Conservation (phyloP, 2,888 invertebrate species). For the Polymixis flavicincta region DNA sequence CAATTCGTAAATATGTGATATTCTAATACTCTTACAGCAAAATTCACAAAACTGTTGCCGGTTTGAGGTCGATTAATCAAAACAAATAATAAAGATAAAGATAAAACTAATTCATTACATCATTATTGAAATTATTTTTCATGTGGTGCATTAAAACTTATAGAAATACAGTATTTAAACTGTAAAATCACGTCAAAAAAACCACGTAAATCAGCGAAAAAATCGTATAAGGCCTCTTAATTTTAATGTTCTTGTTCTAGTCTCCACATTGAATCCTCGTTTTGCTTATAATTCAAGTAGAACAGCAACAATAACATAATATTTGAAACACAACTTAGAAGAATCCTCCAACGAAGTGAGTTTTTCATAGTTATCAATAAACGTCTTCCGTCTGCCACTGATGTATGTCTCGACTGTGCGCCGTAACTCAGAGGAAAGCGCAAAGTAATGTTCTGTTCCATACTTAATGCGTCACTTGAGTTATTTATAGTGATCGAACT, state of each 20-base stretch:
- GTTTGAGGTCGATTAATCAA: too few species aligned
- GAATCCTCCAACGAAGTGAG: not conserved
- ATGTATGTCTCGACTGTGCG: not conserved
- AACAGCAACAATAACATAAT: not conserved
- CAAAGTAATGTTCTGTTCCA: not conserved
- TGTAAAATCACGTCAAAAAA: too few species aligned
- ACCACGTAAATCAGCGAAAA: too few species aligned
- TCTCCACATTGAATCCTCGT: not conserved
- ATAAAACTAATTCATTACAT: too few species aligned
- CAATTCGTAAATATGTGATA: too few species aligned
- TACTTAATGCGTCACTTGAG: conserved; percentile 1
- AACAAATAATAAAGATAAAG: too few species aligned
- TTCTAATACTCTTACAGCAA: too few species aligned
- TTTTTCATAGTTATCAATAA: conserved; percentile 11
- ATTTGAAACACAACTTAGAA: conserved; percentile 6
- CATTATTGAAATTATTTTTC: too few species aligned
- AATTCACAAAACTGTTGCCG: too few species aligned
- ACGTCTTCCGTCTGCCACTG: not conserved
- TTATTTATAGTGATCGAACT: conserved; percentile 8
- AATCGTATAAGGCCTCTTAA: too few species aligned
- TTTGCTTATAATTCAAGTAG: not conserved
- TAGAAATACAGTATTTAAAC: too few species aligned
- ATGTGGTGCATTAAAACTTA: too few species aligned
- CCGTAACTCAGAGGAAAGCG: conserved; percentile 3
- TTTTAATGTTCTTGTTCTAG: not conserved